A percentile compares a stretch with the other conserved stretches of the same genome.
Evolutionary conservation across 2,113 vertebrate species (phyloP).

Genomic region (Zosterops lateralis): DNA sequence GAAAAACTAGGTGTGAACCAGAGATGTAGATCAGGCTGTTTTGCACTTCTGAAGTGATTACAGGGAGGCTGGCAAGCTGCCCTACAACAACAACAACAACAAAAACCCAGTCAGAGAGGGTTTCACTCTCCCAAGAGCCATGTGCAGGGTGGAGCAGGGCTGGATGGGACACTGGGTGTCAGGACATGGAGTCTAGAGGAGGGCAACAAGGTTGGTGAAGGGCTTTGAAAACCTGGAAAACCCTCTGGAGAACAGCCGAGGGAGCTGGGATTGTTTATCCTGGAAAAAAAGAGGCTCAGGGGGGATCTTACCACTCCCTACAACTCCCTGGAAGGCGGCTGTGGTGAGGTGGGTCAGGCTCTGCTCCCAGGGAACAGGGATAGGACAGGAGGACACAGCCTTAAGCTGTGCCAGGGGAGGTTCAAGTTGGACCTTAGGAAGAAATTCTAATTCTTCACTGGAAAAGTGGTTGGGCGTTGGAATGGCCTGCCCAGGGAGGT

Average conservation of each 20-base stretch:
- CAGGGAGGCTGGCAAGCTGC: not conserved
- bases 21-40: conserved; percentile 18
- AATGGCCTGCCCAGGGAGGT: fast-evolving
- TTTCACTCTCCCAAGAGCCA: not conserved
- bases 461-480: too few species aligned
- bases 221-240: not conserved
- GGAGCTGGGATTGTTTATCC: not conserved
- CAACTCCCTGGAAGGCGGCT: not conserved
- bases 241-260: not conserved
- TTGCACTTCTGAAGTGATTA: not conserved
- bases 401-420: not conserved
- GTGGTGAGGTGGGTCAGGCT: fast-evolving
- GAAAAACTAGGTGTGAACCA: not conserved
- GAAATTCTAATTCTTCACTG: not conserved
- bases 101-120: not conserved
- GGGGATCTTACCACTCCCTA: not conserved
- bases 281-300: not conserved
- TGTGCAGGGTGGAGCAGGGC: not conserved
- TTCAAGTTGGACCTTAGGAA: not conserved
- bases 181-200: not conserved
- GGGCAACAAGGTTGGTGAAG: not conserved
- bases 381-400: not conserved
- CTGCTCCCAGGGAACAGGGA: not conserved
- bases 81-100: not conserved
- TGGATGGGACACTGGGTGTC: fast-evolving